Conservation (phyloP, 2,797 vertebrate genomes). For the Lagorchestes hirsutus region DNA sequence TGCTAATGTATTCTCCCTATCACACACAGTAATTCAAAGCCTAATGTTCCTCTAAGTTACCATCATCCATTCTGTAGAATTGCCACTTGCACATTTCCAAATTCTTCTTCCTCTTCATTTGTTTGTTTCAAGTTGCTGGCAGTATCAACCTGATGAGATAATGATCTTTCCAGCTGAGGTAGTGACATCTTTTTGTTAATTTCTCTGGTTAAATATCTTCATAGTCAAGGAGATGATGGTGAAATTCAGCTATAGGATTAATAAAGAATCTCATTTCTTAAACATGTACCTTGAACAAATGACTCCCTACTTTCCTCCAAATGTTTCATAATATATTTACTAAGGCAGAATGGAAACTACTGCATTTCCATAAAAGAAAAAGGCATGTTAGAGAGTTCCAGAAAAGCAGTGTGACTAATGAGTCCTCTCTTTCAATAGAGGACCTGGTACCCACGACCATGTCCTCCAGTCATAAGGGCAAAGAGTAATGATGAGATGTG, state of each 20-base stretch:
- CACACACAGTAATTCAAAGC: conserved; percentile 71
- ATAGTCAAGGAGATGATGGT: conserved; percentile 99
- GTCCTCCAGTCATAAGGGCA: too few species aligned
- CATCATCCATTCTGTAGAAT: conserved; percentile 92
- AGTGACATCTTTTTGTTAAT: conserved; percentile 98
- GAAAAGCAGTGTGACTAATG: too few species aligned
- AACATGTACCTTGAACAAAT: conserved; percentile 93
- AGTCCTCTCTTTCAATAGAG: too few species aligned
- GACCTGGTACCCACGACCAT: too few species aligned
- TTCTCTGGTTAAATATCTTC: conserved; percentile 99
- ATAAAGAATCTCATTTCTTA: conserved; percentile 99
- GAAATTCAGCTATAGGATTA: conserved; percentile 98
- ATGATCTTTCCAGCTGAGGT: conserved; percentile 94
- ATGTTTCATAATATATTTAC: conserved; percentile 99
- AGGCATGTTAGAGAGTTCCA: too few species aligned
- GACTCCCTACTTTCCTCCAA: conserved; percentile 99
- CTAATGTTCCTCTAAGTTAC: conserved; percentile 34
- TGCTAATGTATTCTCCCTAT: conserved; percentile 70
- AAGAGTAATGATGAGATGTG: too few species aligned
- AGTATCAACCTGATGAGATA: conserved; percentile 92
- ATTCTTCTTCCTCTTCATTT: conserved; percentile 97
- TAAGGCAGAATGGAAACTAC: conserved; percentile 96
- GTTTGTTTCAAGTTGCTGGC: conserved; percentile 95
- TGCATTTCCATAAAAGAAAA: conserved; percentile 93
- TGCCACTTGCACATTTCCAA: conserved; percentile 94